A percentile compares a stretch with the other conserved stretches of the same genome.
Conservation (phyloP, 2,113 vertebrate species). For the Nettapus auritus region DNA sequence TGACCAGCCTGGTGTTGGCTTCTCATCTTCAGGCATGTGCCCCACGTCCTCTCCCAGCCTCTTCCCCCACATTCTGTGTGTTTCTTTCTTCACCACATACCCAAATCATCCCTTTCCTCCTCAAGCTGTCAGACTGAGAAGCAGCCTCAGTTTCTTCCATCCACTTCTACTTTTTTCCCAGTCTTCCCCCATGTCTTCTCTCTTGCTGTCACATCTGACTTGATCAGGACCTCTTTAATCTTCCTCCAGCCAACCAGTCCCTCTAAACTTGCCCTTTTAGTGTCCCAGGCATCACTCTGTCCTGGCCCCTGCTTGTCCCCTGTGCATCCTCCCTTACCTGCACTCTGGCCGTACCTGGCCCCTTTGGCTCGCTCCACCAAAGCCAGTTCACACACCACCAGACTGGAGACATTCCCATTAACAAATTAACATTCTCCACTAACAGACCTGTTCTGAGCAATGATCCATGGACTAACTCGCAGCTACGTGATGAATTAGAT, state of each 20-base stretch:
- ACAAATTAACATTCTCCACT: no score
- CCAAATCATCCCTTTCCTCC: neutral
- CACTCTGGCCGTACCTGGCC: fast-evolving
- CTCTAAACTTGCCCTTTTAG: neutral
- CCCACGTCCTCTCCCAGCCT: neutral
- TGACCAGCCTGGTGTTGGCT: neutral
- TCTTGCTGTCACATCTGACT: neutral
- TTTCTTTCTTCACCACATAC: neutral
- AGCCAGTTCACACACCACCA: neutral
- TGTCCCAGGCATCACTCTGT: neutral
- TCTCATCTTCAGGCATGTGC: neutral
- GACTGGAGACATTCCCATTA: no score
- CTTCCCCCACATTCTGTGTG: fast-evolving
- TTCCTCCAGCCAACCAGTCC: neutral
- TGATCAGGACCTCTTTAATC: neutral
- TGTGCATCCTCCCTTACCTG: neutral
- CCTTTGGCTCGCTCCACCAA: neutral
- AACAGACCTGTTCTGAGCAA: neutral
- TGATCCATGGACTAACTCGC: neutral
- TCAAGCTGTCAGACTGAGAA: neutral
- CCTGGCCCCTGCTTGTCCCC: neutral
- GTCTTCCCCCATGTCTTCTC: neutral
- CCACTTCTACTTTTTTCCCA: neutral
- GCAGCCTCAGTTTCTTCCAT: neutral
- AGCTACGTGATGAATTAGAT: neutral